A percentile compares a stretch with the other conserved stretches of the same genome.
Evolutionary conservation across 1,140 invertebrate genomes (phyloP).

Genomic region (Rhagoletis pomonella): DNA sequence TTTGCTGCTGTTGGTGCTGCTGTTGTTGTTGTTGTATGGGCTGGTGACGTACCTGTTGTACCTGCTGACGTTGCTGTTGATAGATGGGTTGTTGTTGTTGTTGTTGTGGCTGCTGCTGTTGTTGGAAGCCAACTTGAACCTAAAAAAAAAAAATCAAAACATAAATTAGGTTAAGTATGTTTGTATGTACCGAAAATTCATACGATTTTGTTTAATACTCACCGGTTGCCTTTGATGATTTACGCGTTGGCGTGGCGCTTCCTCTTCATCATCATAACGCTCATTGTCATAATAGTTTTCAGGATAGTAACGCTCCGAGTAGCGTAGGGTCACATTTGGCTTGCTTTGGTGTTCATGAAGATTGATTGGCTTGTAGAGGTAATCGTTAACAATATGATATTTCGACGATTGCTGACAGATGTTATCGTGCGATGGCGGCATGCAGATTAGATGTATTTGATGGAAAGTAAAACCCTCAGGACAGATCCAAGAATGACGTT

Average conservation of each 20-base stretch:
- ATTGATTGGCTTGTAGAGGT: constrained; percentile 91
- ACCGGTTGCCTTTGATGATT: constrained; percentile 72
- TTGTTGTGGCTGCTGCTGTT: constrained; percentile 61
- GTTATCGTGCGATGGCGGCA: constrained; percentile 91
- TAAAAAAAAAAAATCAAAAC: constrained; percentile 56
- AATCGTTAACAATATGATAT: constrained; percentile 95
- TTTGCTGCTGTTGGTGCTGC: too few species aligned
- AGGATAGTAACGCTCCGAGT: constrained; percentile 90
- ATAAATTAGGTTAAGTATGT: too few species aligned
- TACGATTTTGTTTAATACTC: constrained; percentile 40
- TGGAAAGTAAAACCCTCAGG: constrained; percentile 95
- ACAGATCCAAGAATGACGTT: constrained; percentile 94
- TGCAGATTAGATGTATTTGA: constrained; percentile 94
- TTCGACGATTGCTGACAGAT: constrained; percentile 92
- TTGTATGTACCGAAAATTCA: not conserved
- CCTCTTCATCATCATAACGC: constrained; percentile 79
- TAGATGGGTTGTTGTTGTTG: constrained; percentile 56
- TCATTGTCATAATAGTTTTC: constrained; percentile 83
- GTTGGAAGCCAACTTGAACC: constrained; percentile 73
- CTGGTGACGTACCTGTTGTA: constrained; percentile 53
- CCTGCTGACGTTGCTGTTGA: constrained; percentile 55
- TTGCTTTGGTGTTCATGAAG: constrained; percentile 85
- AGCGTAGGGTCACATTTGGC: constrained; percentile 83
- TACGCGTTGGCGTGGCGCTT: constrained; percentile 67
- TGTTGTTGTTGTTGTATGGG: constrained; percentile 60